Base-by-base conservation (phyloP, 2,113 vertebrate genomes). In the Centropristis striata region DNA sequence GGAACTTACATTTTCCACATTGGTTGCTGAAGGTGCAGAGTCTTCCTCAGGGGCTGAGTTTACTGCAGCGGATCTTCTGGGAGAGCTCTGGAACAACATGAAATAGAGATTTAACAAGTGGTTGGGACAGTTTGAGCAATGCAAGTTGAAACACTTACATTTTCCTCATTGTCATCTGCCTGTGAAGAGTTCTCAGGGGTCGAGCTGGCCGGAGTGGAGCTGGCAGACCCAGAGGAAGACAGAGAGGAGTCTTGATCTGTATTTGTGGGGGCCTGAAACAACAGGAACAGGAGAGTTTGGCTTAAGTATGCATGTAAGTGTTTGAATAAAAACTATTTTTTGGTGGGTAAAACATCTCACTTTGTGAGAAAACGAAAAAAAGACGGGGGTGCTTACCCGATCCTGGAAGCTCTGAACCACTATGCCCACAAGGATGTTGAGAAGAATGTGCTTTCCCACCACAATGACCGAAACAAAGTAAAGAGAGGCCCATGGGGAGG, bases 391-490 rank as follows among this genome's bases (percentile, higher is more conserved):
- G 16, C 49, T 41, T 23, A 80, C 77, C 60, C 1, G 36, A 0
- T 27, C 13, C n/a, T 7, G 42, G 64, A 70, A 86, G 39, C 21
- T 59, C 5, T 75, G 8, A 28, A 81, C 18, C 15, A 78, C 44
- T 2, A 86, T 81, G 37, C 78, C 65, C 27, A 81, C 50, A 15
- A 86, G 58, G 0, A 81, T n/a, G 20, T 78, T 81, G 14, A 86
- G 58, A 10, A 81, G 58, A 25, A 86, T 20, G 9, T 47, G 15
- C 18, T 54, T 81, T 41, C 78, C 74, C 1, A 66, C 2, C 10
- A 82, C 4, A 27, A 74, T 66, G 27, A 75, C 1, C 0, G 2
- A 2, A 4, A 70, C 9, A 54, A 86, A 82, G 28, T 71, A 75
- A 2, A 81, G 0, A 0, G 15, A 18, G 0, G 58, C 12, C 70